phyloP scores from a whole-genome alignment of 2,888 invertebrate genomes.

The Arctia plantaginis region DNA sequence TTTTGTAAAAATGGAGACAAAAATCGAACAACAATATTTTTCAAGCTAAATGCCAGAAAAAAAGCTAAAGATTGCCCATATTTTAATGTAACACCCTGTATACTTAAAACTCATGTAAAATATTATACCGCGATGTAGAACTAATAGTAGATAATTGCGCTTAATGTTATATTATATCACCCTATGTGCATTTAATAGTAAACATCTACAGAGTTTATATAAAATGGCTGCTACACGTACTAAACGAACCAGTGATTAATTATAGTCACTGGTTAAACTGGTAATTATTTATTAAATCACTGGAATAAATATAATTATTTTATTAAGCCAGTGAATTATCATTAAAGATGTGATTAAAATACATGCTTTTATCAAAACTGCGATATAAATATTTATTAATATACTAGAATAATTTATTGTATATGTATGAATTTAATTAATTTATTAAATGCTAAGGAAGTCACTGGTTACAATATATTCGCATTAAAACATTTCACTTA shows the following conservation, averaged over 20 bases:
- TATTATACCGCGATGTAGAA: not conserved
- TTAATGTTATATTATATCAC: not conserved
- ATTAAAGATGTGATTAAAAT: not conserved
- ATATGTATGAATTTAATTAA: not conserved
- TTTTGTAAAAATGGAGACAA: too few relatives aligned
- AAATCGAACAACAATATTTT: too few relatives aligned
- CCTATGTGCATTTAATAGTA: not conserved
- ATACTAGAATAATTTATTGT: not conserved
- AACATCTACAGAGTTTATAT: too few relatives aligned
- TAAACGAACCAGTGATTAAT: not conserved
- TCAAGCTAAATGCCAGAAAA: too few relatives aligned
- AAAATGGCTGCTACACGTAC: constrained; percentile 4
- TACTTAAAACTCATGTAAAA: not conserved
- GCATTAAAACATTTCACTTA: not conserved
- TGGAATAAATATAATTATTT: not conserved
- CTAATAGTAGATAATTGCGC: not conserved
- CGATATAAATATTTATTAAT: not conserved
- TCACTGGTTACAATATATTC: not conserved
- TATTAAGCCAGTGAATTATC: not conserved
- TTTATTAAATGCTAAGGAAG: not conserved
- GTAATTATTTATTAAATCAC: constrained; percentile 1
- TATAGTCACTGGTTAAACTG: not conserved
- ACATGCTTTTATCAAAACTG: not conserved
- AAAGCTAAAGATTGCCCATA: too few relatives aligned
- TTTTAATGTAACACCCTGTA: not conserved